Percentiles rank a stretch among this genome's conserved stretches.
Evolutionary conservation across 2,113 vertebrate genomes (phyloP).

Genomic region (Aplodontia rufa): DNA sequence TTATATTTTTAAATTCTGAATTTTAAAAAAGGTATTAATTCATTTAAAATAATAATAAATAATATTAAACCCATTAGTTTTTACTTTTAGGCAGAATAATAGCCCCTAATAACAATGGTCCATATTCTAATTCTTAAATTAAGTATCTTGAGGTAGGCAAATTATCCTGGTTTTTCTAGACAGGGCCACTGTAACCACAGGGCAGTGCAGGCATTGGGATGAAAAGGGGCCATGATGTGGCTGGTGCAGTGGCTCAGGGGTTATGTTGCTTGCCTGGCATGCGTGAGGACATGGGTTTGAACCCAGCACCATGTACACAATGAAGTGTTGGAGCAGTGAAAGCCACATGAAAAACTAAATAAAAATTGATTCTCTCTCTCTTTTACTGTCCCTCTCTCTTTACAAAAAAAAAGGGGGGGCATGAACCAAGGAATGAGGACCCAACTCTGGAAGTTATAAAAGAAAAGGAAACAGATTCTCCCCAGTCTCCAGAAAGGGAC

Average conservation of each 20-base stretch:
- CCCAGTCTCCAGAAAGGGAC: background rate
- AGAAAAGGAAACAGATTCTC: background rate
- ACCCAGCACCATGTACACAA: no score
- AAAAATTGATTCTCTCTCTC: no score
- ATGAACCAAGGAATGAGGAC: background rate
- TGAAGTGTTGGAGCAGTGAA: no score
- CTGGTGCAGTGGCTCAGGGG: no score
- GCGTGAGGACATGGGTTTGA: no score
- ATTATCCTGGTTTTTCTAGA: background rate
- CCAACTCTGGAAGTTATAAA: background rate
- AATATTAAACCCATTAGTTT: background rate
- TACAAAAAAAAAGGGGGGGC: no score
- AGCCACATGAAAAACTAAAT: no score
- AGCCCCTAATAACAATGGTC: background rate
- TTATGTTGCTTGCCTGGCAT: no score
- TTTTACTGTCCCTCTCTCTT: no score
- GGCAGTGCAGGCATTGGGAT: background rate
- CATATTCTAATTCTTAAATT: background rate
- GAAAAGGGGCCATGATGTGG: background rate
- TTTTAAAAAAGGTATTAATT: background rate
- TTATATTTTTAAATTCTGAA: slow-evolving; percentile 3
- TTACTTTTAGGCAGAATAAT: background rate
- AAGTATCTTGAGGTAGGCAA: background rate
- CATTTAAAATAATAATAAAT: slow-evolving; percentile 16
- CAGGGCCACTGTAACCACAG: background rate